Conservation (phyloP, 2,888 invertebrate genomes). For the Rosalia funebris region DNA sequence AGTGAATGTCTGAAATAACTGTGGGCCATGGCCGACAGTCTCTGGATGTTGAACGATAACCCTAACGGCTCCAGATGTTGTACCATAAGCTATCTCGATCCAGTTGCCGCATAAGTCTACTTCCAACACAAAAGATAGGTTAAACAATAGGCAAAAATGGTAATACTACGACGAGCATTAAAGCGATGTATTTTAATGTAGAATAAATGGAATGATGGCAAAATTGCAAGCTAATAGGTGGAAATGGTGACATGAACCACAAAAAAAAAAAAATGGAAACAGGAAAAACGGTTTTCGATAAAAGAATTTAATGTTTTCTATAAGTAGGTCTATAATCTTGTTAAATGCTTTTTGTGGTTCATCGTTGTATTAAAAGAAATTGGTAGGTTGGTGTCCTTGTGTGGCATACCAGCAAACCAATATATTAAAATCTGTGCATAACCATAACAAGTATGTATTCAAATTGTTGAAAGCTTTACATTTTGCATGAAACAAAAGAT, state of each 20-base stretch:
- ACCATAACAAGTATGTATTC: constrained; percentile 21
- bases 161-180: not conserved
- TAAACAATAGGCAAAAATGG: constrained; percentile 18
- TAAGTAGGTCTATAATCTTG: too few species aligned
- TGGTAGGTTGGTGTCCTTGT: constrained; percentile 60
- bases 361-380: constrained; percentile 8
- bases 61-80: constrained; percentile 92
- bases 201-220: constrained; percentile 10
- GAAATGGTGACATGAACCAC: constrained; percentile 16
- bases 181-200: too few species aligned
- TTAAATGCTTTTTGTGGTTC: constrained; percentile 14
- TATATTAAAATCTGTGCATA: constrained; percentile 43
- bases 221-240: constrained; percentile 20
- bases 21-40: constrained; percentile 97
- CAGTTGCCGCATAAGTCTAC: constrained; percentile 96
- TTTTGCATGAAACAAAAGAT: constrained; percentile 25
- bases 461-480: constrained; percentile 27
- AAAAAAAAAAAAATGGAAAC: constrained; percentile 13
- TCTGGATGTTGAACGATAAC: constrained; percentile 99
- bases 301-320: too few species aligned
- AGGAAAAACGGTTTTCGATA: too few species aligned
- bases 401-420: constrained; percentile 63
- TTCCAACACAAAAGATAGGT: constrained; percentile 30
- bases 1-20: constrained; percentile 97
- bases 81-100: constrained; percentile 99